Evolutionary conservation across 1,140 invertebrate species (phyloP), one percentile per base, ranked within the genome.

Genomic region (Lutraria rhynchaena): DNA sequence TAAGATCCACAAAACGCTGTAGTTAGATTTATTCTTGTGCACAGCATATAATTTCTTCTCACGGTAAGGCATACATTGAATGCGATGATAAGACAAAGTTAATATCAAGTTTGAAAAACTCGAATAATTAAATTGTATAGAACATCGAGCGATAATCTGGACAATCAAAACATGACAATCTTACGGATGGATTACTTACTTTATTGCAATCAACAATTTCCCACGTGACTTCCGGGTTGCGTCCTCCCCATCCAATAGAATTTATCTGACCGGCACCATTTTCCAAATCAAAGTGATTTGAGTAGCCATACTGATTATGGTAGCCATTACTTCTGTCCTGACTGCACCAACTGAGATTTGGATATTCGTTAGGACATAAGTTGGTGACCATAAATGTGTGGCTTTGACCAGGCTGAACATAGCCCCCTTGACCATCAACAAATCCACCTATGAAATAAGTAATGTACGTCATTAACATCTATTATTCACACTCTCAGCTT

Each of bases 141-240:
- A n/a, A n/a, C n/a, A n/a, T n/a, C n/a, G n/a, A n/a, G n/a, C n/a
- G n/a, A n/a, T n/a, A n/a, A n/a, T n/a, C n/a, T n/a, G n/a, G n/a
- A n/a, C n/a, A n/a, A n/a, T n/a, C n/a, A n/a, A n/a, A n/a, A n/a
- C n/a, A n/a, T n/a, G n/a, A n/a, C n/a, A n/a, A n/a, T n/a, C n/a
- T n/a, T n/a, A n/a, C n/a, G n/a, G n/a, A n/a, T n/a, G n/a, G n/a
- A n/a, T n/a, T n/a, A 57, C 60, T 63, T 41, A 63, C 58, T 5
- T 33, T 41, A 53, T 85, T 57, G 75, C 88, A 88, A 44, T 73
- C 69, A 1, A 78, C 78, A 1, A 51, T 63, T 55, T 88, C 86
- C 86, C 85, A 88, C 29, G 87, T 88, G 5, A 86, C 83, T 71
- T 89, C 88, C 15, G 86, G 83, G 70, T 89, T 89, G 5, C 83